Base-by-base conservation (phyloP, 2,888 invertebrate species). In the Lacanobia wlatinum region DNA sequence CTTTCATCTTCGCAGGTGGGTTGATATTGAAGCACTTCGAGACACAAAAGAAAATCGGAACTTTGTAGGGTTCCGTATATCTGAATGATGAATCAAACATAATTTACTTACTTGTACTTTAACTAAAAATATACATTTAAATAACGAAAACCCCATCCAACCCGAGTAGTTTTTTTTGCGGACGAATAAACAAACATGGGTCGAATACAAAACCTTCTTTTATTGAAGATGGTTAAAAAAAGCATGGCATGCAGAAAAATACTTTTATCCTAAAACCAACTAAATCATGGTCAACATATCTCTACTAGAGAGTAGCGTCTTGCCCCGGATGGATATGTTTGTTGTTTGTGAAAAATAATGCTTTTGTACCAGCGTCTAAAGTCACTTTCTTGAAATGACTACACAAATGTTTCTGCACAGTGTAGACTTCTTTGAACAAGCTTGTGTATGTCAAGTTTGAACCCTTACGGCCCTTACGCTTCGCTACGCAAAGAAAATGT, bases 261-360 rank as follows among this genome's bases (percentile, higher is more conserved):
- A 14, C 0, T n/a, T 64, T 69, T 73, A 23, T 81, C 76, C 71
- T 18, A 12, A 40, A 9, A 50, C 21, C 1, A 9, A 40, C 4
- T 59, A 58, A 72, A 34, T 56, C 38, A 69, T 85, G 78, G 86
- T 28, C 7, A 65, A 18, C 34, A 16, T n/a, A 73, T 12, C 52
- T 38, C 38, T 73, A 77, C 74, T 67, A 59, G 64, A 87, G 75
- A 80, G 79, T 74, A 81, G 73, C 81, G 79, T 85, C 87, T 88
- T 85, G 83, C 82, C 74, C 76, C 74, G 76, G 85, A 85, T 79
- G 85, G 87, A 90, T 88, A 87, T 87, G 85, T 87, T 89, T 88
- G 88, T 91, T 86, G 82, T 79, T 73, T 84, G 80, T 73, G 80
- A 87, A 84, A 83, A 88, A 85, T 84, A 86, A 86, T 81, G 84